A percentile compares a stretch with the other conserved stretches of the same genome.
phyloP scores from a whole-genome alignment of 2,113 vertebrate genomes.

The Dunckerocampus dactyliophorus region DNA sequence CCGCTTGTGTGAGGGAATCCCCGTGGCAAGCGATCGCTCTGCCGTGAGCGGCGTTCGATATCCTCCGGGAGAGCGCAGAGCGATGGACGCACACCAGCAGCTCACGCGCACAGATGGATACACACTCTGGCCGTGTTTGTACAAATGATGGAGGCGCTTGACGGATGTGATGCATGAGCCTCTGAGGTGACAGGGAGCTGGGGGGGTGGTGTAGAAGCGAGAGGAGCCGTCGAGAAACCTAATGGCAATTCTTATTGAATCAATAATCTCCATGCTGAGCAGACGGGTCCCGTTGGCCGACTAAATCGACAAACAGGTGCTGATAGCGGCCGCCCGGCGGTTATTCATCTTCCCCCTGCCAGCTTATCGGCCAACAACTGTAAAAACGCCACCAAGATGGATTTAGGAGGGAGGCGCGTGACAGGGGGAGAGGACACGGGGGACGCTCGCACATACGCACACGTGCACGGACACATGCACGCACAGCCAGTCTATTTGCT shows the following conservation, averaged over 20 bases:
- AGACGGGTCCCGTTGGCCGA: constrained; percentile 83
- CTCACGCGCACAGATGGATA: constrained; percentile 9
- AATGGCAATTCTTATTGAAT: constrained; percentile 97
- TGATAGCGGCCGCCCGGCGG: constrained; percentile 82
- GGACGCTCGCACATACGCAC: constrained; percentile 34
- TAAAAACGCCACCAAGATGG: constrained; percentile 85
- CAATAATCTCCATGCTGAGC: constrained; percentile 98
- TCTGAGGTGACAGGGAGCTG: constrained; percentile 65
- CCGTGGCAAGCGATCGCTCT: constrained; percentile 63
- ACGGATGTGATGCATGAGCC: constrained; percentile 83
- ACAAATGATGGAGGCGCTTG: constrained; percentile 79
- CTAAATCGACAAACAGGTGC: constrained; percentile 94
- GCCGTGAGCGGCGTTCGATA: constrained; percentile 60
- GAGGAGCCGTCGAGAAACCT: constrained; percentile 70
- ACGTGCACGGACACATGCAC: constrained; percentile 3
- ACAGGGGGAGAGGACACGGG: constrained; percentile 36
- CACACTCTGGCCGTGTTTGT: constrained; percentile 49
- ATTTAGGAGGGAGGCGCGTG: constrained; percentile 73
- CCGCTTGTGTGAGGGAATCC: constrained; percentile 61
- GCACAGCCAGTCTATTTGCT: constrained; percentile 27
- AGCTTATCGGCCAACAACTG: constrained; percentile 87
- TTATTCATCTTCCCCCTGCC: constrained; percentile 93
- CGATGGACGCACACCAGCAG: constrained; percentile 39
- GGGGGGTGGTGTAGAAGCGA: constrained; percentile 33
- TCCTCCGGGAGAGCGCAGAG: constrained; percentile 46